Percentiles rank a stretch among this genome's conserved stretches.
phyloP scores from a whole-genome alignment of 2,888 invertebrate genomes.

The Odontocolon sp. region DNA sequence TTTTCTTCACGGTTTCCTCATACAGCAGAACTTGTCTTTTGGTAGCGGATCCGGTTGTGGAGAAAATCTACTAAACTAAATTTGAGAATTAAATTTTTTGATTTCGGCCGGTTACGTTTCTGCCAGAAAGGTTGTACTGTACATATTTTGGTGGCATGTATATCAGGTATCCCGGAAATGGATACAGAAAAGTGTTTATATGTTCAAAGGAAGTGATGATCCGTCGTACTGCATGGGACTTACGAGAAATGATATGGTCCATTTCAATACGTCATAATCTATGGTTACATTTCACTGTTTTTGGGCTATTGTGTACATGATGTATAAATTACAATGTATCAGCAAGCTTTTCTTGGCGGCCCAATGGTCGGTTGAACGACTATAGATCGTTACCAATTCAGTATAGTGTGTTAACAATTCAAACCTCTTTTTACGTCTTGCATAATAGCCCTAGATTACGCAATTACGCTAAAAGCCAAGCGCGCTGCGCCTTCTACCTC shows the following conservation, averaged over 20 bases:
- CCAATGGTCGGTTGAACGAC: not conserved
- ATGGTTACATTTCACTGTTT: slow-evolving; percentile 33
- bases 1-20: slow-evolving; percentile 30
- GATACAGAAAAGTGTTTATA: slow-evolving; percentile 45
- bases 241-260: slow-evolving; percentile 35
- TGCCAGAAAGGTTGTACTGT: no score
- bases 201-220: slow-evolving; percentile 55
- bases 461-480: slow-evolving; percentile 57
- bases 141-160: slow-evolving; percentile 55
- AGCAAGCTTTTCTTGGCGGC: not conserved
- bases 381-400: not conserved
- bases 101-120: no score
- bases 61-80: no score
- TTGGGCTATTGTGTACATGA: slow-evolving; percentile 44
- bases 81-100: no score
- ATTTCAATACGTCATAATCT: slow-evolving; percentile 40
- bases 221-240: slow-evolving; percentile 61
- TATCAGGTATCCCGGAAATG: slow-evolving; percentile 32
- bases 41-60: no score
- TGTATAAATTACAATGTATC: slow-evolving; percentile 1
- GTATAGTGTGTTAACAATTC: slow-evolving; percentile 5
- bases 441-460: slow-evolving; percentile 65
- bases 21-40: no score
- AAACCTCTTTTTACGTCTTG: slow-evolving; percentile 50
- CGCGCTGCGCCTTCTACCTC: slow-evolving; percentile 65